Base-by-base conservation (phyloP, 2,113 vertebrate species). In the Formicarius rufipectus region DNA sequence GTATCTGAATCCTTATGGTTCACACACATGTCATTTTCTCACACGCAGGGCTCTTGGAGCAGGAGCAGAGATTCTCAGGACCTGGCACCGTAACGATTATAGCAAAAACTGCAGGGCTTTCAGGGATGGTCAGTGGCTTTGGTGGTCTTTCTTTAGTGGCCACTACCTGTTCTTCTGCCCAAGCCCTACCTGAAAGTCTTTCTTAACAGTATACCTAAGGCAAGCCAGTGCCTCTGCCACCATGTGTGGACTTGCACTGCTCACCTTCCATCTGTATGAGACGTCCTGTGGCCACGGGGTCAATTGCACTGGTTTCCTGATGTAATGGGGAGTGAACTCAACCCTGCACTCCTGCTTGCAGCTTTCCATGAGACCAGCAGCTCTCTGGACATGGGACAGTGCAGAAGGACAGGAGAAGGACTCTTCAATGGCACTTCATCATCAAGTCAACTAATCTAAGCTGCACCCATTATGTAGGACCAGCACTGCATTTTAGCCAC, bases 161-260 rank as follows among this genome's bases (percentile, higher is more conserved):
- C 66, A 4, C 18, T 68, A 0, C n/a, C 49, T 64, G 11, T 60
- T 87, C n/a, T 78, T 79, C 44, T 93, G 49, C 44, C 55, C 49
- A 78, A 5, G 6, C 35, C 24, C 35, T 62, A 27, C 37, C 59
- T 49, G 31, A 28, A 28, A n/a, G 42, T 39, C 1, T n/a, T 8
- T 40, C 25, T 79, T 58, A 40, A 7, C 6, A 9, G 37, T 12
- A 3, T 2, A 44, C 24, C n/a, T 53, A 14, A 53, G 53, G 63
- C 40, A 66, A 12, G 52, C 15, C 24, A 22, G 33, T 30, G 62
- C 49, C 18, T 52, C 72, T 69, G 60, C 62, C 17, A 6, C 39
- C 2, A 1, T 3, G 3, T 39, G 35, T 31, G 37, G 4, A 1
- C 42, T 60, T 0, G 0, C 30, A 8, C 33, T 37, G 47, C 67